Evolutionary conservation across 2,113 vertebrate species (phyloP), one percentile per base, ranked within the genome.

Genomic region (Donacobius atricapilla): DNA sequence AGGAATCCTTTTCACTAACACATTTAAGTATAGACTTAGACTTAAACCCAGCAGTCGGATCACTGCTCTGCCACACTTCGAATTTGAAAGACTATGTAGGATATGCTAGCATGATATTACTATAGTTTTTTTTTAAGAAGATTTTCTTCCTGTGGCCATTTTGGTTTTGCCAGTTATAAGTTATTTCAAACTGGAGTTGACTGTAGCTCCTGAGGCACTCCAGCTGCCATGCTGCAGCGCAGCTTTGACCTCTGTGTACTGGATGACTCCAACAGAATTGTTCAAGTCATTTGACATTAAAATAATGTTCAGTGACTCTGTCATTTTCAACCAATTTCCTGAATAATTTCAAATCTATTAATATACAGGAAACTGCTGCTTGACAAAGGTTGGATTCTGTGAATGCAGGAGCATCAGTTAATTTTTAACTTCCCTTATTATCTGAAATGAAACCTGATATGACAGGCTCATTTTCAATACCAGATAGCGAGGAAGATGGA

Each of bases 271-370:
- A 94, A 69, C 50, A 96, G 47, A 96, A 97, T 93, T 33, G 22
- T 85, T 97, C 51, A 3, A 97, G 85, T 95, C 94, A 95, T 95
- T 97, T 98, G 94, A 97, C 97, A 97, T 98, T 97, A 97, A 97
- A 97, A 96, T 96, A 94, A 97, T 95, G 94, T 97, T 96, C 96
- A 97, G 82, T 87, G 95, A 97, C 91, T 92, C 87, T 97, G 94
- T 97, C 96, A 96, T 97, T 97, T 97, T 97, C 95, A 87, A 97
- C 94, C 93, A 97, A 98, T 98, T 98, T 98, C 97, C 98, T 97
- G 97, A 97, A 97, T 98, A 97, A 98, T 97, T 98, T 98, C 70
- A 94, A 97, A 97, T 98, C 97, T 97, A 98, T 98, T 97, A 97
- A 96, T 96, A 93, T 70, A 94, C 95, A 98, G 98, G 97, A 98